Evolutionary conservation across 2,797 vertebrate genomes (phyloP).

Genomic region (Semaprochilodus insignis): DNA sequence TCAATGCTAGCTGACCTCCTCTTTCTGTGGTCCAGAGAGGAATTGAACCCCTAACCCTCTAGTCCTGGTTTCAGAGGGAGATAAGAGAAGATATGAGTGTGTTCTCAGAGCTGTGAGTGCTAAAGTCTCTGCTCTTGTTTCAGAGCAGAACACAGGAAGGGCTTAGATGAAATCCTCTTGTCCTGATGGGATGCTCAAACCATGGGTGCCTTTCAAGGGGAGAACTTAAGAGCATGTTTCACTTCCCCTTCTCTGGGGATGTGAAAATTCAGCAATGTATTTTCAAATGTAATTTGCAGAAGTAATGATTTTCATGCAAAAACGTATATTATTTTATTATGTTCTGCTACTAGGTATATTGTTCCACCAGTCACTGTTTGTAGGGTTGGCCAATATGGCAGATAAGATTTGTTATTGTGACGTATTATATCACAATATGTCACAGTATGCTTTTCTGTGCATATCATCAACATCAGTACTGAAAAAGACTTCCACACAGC

Average conservation of each 20-base stretch:
- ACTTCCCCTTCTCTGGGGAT: not conserved
- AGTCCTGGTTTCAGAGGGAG: conserved; percentile 35
- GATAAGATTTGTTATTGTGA: too few species aligned
- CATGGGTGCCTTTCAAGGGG: conserved; percentile 32
- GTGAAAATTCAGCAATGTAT: not conserved
- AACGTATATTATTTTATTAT: too few species aligned
- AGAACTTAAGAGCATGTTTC: not conserved
- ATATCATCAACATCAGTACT: too few species aligned
- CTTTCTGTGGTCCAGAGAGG: conserved; percentile 45
- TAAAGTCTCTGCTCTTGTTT: conserved; percentile 41
- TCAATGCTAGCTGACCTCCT: conserved; percentile 32
- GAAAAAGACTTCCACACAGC: too few species aligned
- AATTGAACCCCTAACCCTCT: conserved; percentile 32
- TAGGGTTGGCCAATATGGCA: too few species aligned
- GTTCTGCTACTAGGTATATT: too few species aligned
- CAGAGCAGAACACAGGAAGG: conserved; percentile 31
- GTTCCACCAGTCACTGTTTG: too few species aligned
- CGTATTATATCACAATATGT: too few species aligned
- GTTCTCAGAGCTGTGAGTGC: conserved; percentile 22
- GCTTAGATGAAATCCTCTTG: conserved; percentile 53
- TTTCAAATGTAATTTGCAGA: not conserved
- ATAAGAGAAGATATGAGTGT: conserved; percentile 36
- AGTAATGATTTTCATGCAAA: too few species aligned
- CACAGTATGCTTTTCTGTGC: too few species aligned
- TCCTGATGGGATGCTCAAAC: conserved; percentile 36